Conservation (phyloP, 2,113 vertebrate genomes). For the Tretioscincus oriximinensis region DNA sequence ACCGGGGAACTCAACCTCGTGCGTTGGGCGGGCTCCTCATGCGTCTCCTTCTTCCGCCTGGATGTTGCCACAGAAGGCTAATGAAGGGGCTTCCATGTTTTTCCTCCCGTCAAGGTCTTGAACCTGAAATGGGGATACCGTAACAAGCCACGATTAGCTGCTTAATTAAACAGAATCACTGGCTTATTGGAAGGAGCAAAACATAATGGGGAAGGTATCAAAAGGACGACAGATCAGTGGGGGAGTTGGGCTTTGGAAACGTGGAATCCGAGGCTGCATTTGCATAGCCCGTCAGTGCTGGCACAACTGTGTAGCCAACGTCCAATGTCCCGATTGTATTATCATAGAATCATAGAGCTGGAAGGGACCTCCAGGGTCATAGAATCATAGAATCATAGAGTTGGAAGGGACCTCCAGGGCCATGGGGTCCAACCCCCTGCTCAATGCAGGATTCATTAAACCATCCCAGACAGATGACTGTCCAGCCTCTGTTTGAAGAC, state of each 20-base stretch:
- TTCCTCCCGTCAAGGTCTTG: neutral
- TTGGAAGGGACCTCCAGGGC: no score
- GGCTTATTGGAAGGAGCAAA: fast-evolving
- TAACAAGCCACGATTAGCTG: neutral
- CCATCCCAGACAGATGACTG: no score
- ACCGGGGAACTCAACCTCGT: fast-evolving
- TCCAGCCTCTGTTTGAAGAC: no score
- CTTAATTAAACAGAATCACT: neutral
- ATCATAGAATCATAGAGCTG: no score
- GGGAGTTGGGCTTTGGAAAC: neutral
- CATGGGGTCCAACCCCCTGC: no score
- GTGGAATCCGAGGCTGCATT: no score
- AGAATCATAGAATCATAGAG: no score
- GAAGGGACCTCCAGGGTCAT: no score
- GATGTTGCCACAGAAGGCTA: fast-evolving
- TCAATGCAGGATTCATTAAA: no score
- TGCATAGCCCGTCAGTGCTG: no score
- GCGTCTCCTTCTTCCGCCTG: neutral
- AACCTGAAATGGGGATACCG: neutral
- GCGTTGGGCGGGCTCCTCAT: neutral
- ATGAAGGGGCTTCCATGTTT: fast-evolving
- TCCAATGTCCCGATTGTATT: no score
- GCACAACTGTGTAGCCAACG: no score
- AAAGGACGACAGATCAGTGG: neutral
- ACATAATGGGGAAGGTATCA: fast-evolving